Evolutionary conservation across 2,888 invertebrate species (phyloP).

Genomic region (Synergus laeviventris): DNA sequence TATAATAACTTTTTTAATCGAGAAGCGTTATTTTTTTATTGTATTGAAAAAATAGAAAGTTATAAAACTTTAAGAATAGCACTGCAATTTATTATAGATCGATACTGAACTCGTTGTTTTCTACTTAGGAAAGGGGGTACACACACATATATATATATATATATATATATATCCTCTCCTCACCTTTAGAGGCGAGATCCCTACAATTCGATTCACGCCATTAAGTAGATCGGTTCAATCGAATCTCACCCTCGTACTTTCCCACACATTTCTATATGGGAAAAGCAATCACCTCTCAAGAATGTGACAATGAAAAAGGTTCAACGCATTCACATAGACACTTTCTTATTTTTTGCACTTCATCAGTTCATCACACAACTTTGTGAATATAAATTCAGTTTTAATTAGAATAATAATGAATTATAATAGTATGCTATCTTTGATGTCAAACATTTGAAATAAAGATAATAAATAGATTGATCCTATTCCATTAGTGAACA

Average conservation of each 20-base stretch:
- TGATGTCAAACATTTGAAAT: too few species aligned
- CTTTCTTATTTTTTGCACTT: background rate
- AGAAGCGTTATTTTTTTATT: background rate
- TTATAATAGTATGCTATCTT: too few species aligned
- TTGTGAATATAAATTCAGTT: background rate
- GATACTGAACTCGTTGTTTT: background rate
- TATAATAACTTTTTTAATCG: background rate
- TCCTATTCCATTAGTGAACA: too few species aligned
- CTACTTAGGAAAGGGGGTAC: background rate
- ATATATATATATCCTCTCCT: too few species aligned
- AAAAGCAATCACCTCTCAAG: conserved; percentile 1
- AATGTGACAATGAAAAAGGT: background rate
- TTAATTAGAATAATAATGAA: too few species aligned
- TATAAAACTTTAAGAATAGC: background rate
- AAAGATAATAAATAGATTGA: too few species aligned
- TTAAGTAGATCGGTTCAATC: background rate
- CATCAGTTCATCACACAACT: background rate
- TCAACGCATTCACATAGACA: background rate
- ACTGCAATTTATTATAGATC: background rate
- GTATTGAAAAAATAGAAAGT: background rate
- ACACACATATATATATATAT: background rate
- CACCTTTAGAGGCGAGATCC: background rate
- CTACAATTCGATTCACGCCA: background rate
- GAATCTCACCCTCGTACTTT: background rate
- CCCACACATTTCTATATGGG: background rate